Conservation (phyloP, 2,797 vertebrate species). For the Eupleurogrammus muticus region DNA sequence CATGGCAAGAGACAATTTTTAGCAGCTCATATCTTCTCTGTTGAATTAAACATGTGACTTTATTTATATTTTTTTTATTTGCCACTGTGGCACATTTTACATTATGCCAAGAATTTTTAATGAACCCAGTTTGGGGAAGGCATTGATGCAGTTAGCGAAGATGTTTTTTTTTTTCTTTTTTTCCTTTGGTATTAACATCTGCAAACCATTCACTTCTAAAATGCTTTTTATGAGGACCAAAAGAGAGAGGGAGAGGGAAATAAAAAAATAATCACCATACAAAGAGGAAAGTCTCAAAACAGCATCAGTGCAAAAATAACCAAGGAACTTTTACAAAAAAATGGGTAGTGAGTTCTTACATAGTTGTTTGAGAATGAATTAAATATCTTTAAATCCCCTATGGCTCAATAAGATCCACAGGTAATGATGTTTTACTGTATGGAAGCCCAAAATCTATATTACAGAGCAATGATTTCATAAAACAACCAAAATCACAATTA, state of each 20-base stretch:
- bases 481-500: too few relatives aligned
- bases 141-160: conserved; percentile 18
- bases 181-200: conserved; percentile 17
- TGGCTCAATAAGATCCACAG: not conserved
- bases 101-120: conserved; percentile 33
- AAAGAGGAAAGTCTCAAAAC: conserved; percentile 28
- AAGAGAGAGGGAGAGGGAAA: conserved; percentile 5
- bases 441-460: too few relatives aligned
- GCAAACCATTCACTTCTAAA: conserved; percentile 26
- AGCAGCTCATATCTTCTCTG: conserved; percentile 12
- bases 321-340: conserved; percentile 23
- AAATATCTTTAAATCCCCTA: conserved; percentile 25
- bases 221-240: conserved; percentile 24
- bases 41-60: conserved; percentile 29
- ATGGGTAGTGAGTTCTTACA: conserved; percentile 41
- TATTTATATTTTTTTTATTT: conserved; percentile 31
- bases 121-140: conserved; percentile 25
- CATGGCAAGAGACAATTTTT: not conserved
- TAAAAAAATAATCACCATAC: not conserved
- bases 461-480: too few relatives aligned
- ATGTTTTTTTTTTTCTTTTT: not conserved
- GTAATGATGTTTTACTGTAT: conserved; percentile 17
- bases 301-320: conserved; percentile 51
- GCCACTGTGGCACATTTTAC: conserved; percentile 29
- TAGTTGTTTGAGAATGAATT: conserved; percentile 35